These are phyloP conservation scores for Caenorhabditis uteleia DNA, from an alignment of 2,888 invertebrate genomes.

Conservation along the genomic window DNA sequence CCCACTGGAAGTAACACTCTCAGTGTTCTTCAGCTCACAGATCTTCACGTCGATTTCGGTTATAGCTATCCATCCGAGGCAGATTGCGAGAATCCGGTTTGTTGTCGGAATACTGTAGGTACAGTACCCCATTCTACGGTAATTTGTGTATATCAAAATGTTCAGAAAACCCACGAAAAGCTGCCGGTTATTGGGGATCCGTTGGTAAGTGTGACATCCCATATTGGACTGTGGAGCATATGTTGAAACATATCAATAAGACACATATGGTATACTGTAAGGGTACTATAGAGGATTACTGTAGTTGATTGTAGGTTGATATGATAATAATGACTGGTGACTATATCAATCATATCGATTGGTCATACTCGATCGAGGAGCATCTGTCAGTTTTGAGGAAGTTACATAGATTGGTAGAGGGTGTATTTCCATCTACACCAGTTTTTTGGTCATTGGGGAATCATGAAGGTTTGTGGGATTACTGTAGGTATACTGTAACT, in stretches of 20 bases:
- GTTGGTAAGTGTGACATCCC: constrained; percentile 94
- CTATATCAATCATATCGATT: constrained; percentile 92
- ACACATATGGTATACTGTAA: constrained; percentile 65
- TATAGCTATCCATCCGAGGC: constrained; percentile 86
- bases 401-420: constrained; percentile 31
- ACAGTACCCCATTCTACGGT: too few relatives aligned
- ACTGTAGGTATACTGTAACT: neutral
- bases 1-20: too few relatives aligned
- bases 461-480: constrained; percentile 81
- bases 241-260: constrained; percentile 75
- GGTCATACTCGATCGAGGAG: constrained; percentile 78
- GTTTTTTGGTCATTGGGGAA: constrained; percentile 94
- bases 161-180: constrained; percentile 18
- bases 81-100: constrained; percentile 90
- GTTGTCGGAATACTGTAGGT: constrained; percentile 75
- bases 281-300: too few relatives aligned
- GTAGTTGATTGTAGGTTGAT: constrained; percentile 74
- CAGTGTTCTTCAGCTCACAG: constrained; percentile 83
- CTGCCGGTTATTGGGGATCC: constrained; percentile 92
- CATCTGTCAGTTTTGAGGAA: constrained; percentile 48
- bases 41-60: constrained; percentile 92
- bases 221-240: constrained; percentile 86
- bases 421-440: constrained; percentile 81
- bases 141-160: neutral
- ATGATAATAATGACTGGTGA: constrained; percentile 90